Evolutionary conservation across 2,888 invertebrate species (phyloP), one percentile per base, ranked within the genome.

Genomic region (Brachylomia viminalis): DNA sequence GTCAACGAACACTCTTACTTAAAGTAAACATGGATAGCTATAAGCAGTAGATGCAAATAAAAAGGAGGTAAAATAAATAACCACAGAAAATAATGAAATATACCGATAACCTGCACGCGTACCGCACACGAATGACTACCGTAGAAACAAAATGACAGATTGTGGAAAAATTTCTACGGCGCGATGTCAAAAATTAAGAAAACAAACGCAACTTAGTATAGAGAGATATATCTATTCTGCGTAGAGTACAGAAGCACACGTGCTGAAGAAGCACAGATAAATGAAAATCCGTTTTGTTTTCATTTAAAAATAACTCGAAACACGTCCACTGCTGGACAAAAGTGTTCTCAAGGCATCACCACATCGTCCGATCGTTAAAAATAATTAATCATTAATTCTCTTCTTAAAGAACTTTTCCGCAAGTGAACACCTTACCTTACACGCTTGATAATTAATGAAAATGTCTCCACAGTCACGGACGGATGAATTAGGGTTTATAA

Each of bases 391-490:
- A 52, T 10, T 52, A 23, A 23, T 23, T 52, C 11, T 23, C 5
- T 10, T 23, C 23, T 23, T 23, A 23, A 10, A 11, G 0, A 33
- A 33, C 11, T 33, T 42, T 11, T 38, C 8, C 15, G 30, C 52
- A n/a, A 62, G 59, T 82, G 70, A 33, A 20, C 42, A 72, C 58
- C 15, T 0, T 4, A 2, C 77, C n/a, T 71, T 7, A 72, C 11
- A 15, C 1, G 2, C 13, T 13, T 13, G 17, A 27, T 75, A 75
- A 85, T 83, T 71, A 73, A 85, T 71, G 59, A 77, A 84, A 73
- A 81, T 73, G 83, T 83, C 83, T 67, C 73, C 68, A 47, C 71
- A 58, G 85, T 72, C 77, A 83, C 83, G 77, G 71, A 65, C 68
- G 77, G 38, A 15, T 62, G 62, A 52, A 71, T 71, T 67, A 73